phyloP scores from a whole-genome alignment of 2,797 vertebrate genomes.

The Gallirallus australis region DNA sequence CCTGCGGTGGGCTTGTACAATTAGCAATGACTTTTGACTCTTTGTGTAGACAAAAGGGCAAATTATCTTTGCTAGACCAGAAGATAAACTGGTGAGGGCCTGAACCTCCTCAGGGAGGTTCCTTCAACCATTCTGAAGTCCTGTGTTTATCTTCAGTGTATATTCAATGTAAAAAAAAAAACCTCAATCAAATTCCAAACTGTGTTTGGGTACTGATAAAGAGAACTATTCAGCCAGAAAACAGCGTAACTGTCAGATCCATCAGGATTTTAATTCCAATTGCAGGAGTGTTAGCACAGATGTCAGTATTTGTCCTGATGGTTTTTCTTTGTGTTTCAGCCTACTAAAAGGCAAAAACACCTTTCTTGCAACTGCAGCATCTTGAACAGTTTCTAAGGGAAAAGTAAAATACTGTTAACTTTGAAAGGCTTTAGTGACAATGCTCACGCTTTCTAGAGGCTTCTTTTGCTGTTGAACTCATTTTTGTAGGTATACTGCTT shows the following conservation, averaged over 20 bases:
- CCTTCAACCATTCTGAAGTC: neutral
- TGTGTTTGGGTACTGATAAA: neutral
- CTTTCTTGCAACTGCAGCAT: neutral
- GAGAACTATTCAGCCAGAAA: neutral
- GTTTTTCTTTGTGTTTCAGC: neutral
- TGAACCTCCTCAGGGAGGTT: neutral
- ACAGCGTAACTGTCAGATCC: rapidly evolving
- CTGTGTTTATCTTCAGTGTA: neutral
- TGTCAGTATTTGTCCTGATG: neutral
- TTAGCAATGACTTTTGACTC: neutral
- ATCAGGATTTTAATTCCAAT: neutral
- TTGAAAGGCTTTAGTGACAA: neutral
- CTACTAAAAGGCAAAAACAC: neutral
- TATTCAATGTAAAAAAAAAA: no score
- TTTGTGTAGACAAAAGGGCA: neutral
- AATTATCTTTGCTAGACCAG: neutral
- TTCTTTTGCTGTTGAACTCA: neutral
- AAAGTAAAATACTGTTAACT: neutral
- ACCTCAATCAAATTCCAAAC: neutral
- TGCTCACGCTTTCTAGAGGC: neutral
- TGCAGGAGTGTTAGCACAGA: neutral
- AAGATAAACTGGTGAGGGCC: neutral
- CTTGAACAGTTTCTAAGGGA: neutral
- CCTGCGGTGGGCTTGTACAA: neutral
- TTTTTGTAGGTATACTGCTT: neutral